Percentiles rank a stretch among this genome's conserved stretches.
Evolutionary conservation across 2,113 vertebrate species (phyloP).

Genomic region (Phalacrocorax aristotelis): DNA sequence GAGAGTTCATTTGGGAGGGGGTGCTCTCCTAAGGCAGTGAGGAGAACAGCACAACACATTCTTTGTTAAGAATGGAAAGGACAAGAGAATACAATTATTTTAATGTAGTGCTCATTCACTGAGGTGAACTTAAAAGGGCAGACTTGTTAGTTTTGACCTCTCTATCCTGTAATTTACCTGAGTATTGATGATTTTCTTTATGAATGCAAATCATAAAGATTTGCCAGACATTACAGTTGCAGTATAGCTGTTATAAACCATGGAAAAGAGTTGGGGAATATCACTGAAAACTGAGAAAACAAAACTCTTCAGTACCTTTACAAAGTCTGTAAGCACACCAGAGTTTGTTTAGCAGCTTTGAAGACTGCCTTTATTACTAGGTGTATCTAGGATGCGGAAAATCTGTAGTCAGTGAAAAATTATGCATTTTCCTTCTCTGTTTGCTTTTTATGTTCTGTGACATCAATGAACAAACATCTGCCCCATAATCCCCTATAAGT

Average conservation of each 20-base stretch:
- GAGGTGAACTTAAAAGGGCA: neutral
- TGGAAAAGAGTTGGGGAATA: neutral
- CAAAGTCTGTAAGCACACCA: neutral
- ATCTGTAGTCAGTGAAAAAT: neutral
- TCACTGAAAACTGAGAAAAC: neutral
- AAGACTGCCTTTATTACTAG: neutral
- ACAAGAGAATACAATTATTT: neutral
- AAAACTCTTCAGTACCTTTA: neutral
- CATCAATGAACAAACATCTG: neutral
- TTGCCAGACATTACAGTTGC: neutral
- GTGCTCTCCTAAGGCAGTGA: neutral
- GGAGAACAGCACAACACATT: neutral
- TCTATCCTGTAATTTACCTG: neutral
- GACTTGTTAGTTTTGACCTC: neutral
- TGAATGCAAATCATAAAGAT: neutral
- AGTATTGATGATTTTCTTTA: neutral
- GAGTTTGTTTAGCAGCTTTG: neutral
- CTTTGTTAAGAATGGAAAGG: neutral
- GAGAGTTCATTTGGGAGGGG: neutral
- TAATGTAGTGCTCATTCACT: accelerated
- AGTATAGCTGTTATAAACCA: neutral
- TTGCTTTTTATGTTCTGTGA: neutral
- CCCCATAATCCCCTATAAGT: neutral
- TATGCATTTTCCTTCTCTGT: neutral
- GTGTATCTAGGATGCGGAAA: neutral